A percentile compares a stretch with the other conserved stretches of the same genome.
These are phyloP conservation scores for Gymnocheta viridis DNA, from an alignment of 2,888 invertebrate genomes.

Conservation along the genomic window DNA sequence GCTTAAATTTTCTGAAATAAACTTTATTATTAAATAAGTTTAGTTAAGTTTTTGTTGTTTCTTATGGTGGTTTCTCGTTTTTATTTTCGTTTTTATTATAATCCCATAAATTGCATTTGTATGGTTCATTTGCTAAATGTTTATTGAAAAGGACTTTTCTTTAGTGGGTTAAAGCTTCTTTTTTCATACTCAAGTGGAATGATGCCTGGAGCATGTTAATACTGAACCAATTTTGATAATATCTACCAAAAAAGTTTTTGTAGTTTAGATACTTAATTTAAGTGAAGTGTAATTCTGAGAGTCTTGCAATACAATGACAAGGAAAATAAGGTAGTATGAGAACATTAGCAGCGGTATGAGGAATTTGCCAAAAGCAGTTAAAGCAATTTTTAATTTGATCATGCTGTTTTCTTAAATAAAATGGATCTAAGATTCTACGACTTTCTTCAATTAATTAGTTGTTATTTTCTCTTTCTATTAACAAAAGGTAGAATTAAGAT, in stretches of 20 bases:
- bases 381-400: too few relatives aligned
- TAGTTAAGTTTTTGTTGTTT: conserved; percentile 2
- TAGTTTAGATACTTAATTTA: neutral
- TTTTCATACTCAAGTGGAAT: neutral
- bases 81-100: neutral
- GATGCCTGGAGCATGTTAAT: conserved; percentile 3
- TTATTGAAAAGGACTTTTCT: conserved; percentile 17
- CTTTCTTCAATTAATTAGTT: too few relatives aligned
- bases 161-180: neutral
- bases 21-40: conserved; percentile 53
- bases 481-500: too few relatives aligned
- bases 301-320: neutral
- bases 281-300: conserved; percentile 36
- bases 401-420: too few relatives aligned
- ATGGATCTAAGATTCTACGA: too few relatives aligned
- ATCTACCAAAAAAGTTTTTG: neutral
- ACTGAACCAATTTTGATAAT: conserved; percentile 7
- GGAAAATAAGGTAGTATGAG: too few relatives aligned
- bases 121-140: conserved; percentile 49
- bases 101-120: conserved; percentile 53
- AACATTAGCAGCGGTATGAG: too few relatives aligned
- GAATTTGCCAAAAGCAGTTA: too few relatives aligned
- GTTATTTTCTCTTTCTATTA: too few relatives aligned
- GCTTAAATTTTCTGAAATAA: conserved; percentile 17
- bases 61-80: conserved; percentile 4